A percentile compares a stretch with the other conserved stretches of the same genome.
These are phyloP conservation scores for Meda fulgida DNA, from an alignment of 2,797 vertebrate genomes.

Conservation along the genomic window DNA sequence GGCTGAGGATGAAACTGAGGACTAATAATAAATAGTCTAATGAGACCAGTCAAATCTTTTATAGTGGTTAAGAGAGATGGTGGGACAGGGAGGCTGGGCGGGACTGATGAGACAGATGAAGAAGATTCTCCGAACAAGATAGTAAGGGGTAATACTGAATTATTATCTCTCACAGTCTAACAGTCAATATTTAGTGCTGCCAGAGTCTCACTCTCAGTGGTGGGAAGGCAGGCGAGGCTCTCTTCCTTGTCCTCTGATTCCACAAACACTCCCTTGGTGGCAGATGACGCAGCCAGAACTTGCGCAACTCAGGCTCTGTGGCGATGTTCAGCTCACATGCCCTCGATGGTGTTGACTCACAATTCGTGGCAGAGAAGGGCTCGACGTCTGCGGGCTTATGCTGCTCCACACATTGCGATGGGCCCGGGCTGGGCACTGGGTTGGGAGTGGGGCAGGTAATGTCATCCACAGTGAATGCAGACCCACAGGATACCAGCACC, in stretches of 20 bases:
- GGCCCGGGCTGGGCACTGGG: neutral
- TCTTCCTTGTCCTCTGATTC: neutral
- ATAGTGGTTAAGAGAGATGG: neutral
- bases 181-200: neutral
- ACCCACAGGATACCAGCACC: neutral
- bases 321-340: no score
- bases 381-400: rapidly evolving
- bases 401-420: neutral
- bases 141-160: neutral
- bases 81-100: neutral
- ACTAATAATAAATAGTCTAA: neutral
- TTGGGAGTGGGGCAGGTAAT: neutral
- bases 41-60: neutral
- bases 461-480: neutral
- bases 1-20: neutral
- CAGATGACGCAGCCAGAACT: neutral
- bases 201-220: neutral
- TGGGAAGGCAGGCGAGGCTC: neutral
- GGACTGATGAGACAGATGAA: neutral
- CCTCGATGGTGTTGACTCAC: rapidly evolving
- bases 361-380: neutral
- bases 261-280: neutral
- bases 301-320: neutral
- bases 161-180: no score
- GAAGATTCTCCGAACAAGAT: neutral